phyloP scores from a whole-genome alignment of 2,113 vertebrate genomes.

The Puma concolor region DNA sequence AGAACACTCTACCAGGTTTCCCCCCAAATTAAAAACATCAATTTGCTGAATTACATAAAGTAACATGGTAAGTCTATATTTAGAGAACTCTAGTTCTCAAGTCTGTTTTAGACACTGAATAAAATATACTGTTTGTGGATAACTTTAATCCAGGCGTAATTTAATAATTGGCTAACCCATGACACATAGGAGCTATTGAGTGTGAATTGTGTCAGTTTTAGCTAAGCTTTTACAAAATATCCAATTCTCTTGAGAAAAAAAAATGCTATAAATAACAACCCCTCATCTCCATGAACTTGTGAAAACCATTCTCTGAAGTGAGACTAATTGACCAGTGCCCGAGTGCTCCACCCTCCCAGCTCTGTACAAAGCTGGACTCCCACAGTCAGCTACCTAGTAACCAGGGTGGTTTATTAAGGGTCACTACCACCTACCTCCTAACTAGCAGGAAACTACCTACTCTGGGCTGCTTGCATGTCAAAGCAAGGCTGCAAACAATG shows the following conservation, averaged over 20 bases:
- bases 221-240: background rate
- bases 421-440: background rate
- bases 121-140: background rate
- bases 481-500: background rate
- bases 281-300: background rate
- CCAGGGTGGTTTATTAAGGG: background rate
- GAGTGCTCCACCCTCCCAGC: background rate
- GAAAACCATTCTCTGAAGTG: background rate
- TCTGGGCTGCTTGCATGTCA: background rate
- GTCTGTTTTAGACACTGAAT: background rate
- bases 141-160: background rate
- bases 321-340: background rate
- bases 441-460: background rate
- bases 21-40: background rate
- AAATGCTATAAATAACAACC: background rate
- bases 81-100: background rate
- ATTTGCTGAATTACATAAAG: background rate
- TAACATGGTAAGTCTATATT: conserved; percentile 19
- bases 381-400: background rate
- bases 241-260: background rate
- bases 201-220: background rate
- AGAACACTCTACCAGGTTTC: background rate
- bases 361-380: background rate
- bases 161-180: background rate
- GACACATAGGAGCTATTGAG: background rate